Evolutionary conservation across 2,113 vertebrate genomes (phyloP).

Genomic region (Datnioides undecimradiatus): DNA sequence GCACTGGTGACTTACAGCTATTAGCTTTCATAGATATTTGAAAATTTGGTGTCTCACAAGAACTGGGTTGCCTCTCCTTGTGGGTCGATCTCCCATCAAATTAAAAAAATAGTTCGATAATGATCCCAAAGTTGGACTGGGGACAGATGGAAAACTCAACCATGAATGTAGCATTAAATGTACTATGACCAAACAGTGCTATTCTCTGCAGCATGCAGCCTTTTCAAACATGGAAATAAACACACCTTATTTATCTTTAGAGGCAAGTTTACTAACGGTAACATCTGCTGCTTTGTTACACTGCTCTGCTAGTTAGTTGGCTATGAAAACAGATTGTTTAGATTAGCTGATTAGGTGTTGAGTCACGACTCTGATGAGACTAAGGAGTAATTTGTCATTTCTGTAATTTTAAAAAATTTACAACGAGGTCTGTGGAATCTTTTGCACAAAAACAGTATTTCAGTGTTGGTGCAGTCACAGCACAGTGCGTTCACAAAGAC

Average conservation of each 20-base stretch:
- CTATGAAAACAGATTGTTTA: constrained; percentile 13
- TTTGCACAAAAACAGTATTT: constrained; percentile 9
- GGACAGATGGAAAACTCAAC: constrained; percentile 15
- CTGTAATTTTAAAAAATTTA: background rate
- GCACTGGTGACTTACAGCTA: background rate
- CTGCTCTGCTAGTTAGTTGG: background rate
- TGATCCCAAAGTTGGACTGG: background rate
- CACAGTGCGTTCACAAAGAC: background rate
- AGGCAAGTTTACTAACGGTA: background rate
- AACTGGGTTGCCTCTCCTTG: too few species aligned
- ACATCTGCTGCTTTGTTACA: background rate
- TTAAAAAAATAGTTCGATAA: background rate
- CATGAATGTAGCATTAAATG: background rate
- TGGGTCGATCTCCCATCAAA: background rate
- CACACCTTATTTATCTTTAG: too few species aligned
- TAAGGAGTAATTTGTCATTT: background rate
- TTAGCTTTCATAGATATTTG: constrained; percentile 6
- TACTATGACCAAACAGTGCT: background rate
- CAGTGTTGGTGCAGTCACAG: background rate
- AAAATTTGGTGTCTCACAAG: constrained; percentile 8
- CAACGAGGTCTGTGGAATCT: background rate
- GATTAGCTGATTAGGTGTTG: background rate
- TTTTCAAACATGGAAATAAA: background rate
- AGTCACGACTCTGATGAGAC: background rate
- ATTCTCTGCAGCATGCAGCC: background rate